phyloP scores from a whole-genome alignment of 2,888 invertebrate species.

The Nudaria mundana region DNA sequence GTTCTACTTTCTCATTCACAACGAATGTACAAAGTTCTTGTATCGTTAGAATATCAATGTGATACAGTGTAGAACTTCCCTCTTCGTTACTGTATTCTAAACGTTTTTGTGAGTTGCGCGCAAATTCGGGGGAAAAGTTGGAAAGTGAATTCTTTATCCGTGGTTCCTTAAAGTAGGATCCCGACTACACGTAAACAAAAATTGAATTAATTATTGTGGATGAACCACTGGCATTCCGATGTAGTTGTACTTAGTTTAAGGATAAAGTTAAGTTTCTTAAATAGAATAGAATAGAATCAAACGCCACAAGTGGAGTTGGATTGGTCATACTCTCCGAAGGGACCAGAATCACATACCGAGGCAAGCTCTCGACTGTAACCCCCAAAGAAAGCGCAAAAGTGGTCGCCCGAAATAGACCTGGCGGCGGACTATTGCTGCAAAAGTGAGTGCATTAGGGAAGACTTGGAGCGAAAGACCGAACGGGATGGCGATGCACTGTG shows the following conservation, averaged over 20 bases:
- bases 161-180: conserved; percentile 14
- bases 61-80: conserved; percentile 22
- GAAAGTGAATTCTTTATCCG: conserved; percentile 31
- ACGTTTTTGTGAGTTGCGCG: conserved; percentile 28
- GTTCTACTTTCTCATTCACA: conserved; percentile 15
- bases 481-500: too few relatives aligned
- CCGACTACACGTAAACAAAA: conserved; percentile 12
- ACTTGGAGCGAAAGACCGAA: too few relatives aligned
- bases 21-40: conserved; percentile 23
- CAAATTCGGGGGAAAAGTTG: conserved; percentile 25
- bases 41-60: conserved; percentile 38
- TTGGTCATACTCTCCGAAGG: too few relatives aligned
- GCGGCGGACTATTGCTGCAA: too few relatives aligned
- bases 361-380: too few relatives aligned
- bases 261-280: conserved; percentile 1
- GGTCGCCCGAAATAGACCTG: too few relatives aligned
- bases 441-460: too few relatives aligned
- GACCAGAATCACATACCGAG: too few relatives aligned
- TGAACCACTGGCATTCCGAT: conserved; percentile 16
- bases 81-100: conserved; percentile 30
- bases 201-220: conserved; percentile 29
- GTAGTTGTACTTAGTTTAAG: conserved; percentile 5
- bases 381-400: too few relatives aligned
- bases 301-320: too few relatives aligned
- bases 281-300: too few relatives aligned